Conservation (phyloP, 1,140 invertebrate genomes). For the Microplitis demolitor region DNA sequence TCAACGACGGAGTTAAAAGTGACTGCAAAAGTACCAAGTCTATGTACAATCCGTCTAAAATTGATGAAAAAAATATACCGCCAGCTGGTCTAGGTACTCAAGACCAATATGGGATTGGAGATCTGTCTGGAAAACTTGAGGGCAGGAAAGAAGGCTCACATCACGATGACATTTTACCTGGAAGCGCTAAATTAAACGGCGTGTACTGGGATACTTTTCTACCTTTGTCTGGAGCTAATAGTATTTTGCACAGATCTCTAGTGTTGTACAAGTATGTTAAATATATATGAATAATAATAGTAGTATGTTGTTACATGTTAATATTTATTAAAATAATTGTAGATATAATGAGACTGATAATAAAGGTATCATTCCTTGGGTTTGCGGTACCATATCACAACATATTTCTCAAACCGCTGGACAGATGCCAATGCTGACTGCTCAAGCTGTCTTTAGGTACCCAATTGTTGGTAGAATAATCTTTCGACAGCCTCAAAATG, state of each 20-base stretch:
- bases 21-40: conserved; percentile 67
- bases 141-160: conserved; percentile 72
- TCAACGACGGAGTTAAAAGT: conserved; percentile 54
- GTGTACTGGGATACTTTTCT: conserved; percentile 84
- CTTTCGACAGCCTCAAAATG: conserved; percentile 80
- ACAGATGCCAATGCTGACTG: conserved; percentile 74
- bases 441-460: conserved; percentile 79
- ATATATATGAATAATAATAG: conserved; percentile 3
- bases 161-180: conserved; percentile 70
- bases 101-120: conserved; percentile 87
- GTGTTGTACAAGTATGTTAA: conserved; percentile 77
- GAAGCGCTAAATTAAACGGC: conserved; percentile 73
- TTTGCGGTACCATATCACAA: conserved; percentile 70
- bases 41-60: conserved; percentile 73
- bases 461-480: conserved; percentile 86
- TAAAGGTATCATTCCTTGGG: conserved; percentile 66
- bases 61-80: conserved; percentile 63
- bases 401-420: conserved; percentile 71
- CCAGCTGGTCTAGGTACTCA: conserved; percentile 78
- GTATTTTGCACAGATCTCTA: conserved; percentile 80
- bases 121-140: conserved; percentile 87
- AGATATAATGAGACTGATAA: conserved; percentile 57
- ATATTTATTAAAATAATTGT: conserved; percentile 29
- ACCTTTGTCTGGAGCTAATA: conserved; percentile 80
- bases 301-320: conserved; percentile 6